Conservation (phyloP, 2,797 vertebrate genomes). For the Kryptolebias ocellatus region DNA sequence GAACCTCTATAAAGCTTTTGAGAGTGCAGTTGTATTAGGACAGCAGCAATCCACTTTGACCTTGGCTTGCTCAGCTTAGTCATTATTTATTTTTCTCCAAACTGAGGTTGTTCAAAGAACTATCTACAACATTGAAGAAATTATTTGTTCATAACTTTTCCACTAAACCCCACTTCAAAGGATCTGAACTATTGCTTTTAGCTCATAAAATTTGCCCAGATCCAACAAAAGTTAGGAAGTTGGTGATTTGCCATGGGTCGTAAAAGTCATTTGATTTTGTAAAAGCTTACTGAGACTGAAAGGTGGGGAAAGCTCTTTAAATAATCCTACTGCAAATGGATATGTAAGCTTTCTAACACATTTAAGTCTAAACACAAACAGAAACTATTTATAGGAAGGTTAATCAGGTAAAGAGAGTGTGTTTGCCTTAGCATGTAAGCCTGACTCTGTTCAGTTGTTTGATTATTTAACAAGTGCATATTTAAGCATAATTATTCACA, state of each 20-base stretch:
- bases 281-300: conserved; percentile 58
- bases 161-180: too few species aligned
- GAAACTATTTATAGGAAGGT: conserved; percentile 48
- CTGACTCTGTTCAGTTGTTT: conserved; percentile 30
- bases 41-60: conserved; percentile 22
- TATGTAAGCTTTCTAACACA: conserved; percentile 45
- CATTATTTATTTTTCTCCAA: conserved; percentile 9
- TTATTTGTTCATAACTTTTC: too few species aligned
- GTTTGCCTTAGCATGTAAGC: conserved; percentile 4
- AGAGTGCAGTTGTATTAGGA: background rate
- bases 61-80: conserved; percentile 14
- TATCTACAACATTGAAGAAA: too few species aligned
- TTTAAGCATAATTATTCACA: conserved; percentile 53
- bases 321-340: conserved; percentile 57
- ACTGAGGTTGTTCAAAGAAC: too few species aligned
- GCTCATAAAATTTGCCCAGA: conserved; percentile 23
- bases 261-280: conserved; percentile 52
- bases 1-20: too few species aligned
- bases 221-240: conserved; percentile 54
- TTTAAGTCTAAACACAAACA: conserved; percentile 41
- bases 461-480: conserved; percentile 48
- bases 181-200: conserved; percentile 8
- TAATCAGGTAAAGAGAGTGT: conserved; percentile 36
- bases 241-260: conserved; percentile 68
- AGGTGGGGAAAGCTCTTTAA: conserved; percentile 29